A percentile compares a stretch with the other conserved stretches of the same genome.
Conservation (phyloP, 2,797 vertebrate species). For the Okamejei kenojei region DNA sequence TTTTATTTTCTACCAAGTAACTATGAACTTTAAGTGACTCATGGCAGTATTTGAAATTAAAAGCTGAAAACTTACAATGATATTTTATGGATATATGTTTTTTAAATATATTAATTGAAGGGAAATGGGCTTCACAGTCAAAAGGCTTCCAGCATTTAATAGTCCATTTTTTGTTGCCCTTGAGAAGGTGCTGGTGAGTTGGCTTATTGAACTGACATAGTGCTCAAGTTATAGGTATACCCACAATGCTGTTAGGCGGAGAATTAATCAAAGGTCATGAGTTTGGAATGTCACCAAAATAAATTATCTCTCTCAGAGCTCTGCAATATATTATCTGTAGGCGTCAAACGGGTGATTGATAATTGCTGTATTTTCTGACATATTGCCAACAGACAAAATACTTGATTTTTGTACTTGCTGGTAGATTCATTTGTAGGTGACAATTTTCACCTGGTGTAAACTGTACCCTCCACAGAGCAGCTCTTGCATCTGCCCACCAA, state of each 20-base stretch:
- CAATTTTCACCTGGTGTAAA: not conserved
- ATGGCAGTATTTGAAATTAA: not conserved
- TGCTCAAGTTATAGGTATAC: too few relatives aligned
- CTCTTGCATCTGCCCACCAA: conserved; percentile 77
- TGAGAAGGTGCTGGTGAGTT: too few relatives aligned
- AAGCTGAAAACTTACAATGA: not conserved
- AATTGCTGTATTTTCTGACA: not conserved
- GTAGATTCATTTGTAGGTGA: not conserved
- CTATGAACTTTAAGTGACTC: not conserved
- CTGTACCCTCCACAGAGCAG: conserved; percentile 57
- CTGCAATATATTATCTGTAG: not conserved
- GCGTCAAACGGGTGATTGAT: not conserved
- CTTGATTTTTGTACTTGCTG: not conserved
- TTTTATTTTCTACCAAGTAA: too few relatives aligned
- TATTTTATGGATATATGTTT: not conserved
- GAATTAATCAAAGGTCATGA: not conserved
- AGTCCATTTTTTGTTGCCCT: too few relatives aligned
- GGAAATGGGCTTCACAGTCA: too few relatives aligned
- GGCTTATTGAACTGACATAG: too few relatives aligned
- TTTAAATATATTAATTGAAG: too few relatives aligned
- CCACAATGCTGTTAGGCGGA: too few relatives aligned
- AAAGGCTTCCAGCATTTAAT: too few relatives aligned
- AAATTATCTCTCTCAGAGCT: not conserved
- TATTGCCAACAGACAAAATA: not conserved
- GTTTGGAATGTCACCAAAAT: not conserved